phyloP scores from a whole-genome alignment of 2,113 vertebrate genomes.

The Melospiza melodia region DNA sequence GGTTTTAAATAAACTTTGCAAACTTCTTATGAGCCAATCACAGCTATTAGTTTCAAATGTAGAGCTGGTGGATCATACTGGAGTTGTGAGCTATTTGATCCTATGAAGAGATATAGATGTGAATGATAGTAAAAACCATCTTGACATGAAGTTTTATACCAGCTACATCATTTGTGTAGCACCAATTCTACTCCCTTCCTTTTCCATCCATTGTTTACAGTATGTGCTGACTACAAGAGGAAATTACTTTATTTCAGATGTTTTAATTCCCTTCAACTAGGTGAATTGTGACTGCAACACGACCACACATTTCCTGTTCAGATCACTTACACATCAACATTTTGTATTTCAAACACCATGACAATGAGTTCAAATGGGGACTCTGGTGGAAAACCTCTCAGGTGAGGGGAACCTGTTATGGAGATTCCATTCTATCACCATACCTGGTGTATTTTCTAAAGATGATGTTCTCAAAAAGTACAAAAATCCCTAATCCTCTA shows the following conservation, averaged over 20 bases:
- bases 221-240: background rate
- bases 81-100: background rate
- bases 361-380: background rate
- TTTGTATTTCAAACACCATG: background rate
- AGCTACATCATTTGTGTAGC: background rate
- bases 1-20: background rate
- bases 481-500: accelerated
- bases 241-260: background rate
- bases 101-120: background rate
- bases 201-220: background rate
- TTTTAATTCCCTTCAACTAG: background rate
- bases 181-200: background rate
- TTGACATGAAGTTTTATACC: background rate
- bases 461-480: background rate
- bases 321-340: background rate
- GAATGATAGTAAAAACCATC: background rate
- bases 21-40: background rate
- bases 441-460: background rate
- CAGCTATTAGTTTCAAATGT: background rate
- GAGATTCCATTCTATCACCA: background rate
- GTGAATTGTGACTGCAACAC: background rate
- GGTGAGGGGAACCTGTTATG: background rate
- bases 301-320: background rate
- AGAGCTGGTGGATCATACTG: background rate
- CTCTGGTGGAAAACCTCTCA: background rate